Evolutionary conservation across 1,140 invertebrate species (phyloP), one percentile per base, ranked within the genome.

Genomic region (Patella vulgata): DNA sequence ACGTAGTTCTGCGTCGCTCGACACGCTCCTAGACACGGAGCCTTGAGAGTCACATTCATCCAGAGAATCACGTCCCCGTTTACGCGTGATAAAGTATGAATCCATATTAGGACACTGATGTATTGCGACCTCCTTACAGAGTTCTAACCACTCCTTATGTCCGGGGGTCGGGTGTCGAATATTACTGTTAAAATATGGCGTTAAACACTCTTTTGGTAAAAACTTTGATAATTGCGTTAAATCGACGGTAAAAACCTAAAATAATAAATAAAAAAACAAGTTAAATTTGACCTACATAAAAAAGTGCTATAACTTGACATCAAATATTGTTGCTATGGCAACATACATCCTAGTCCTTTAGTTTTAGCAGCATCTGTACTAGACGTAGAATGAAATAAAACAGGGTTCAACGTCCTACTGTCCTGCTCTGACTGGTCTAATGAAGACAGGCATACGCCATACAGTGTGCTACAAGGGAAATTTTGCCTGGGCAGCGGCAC

Each of bases 221-320:
- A 88, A 87, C 25, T 75, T 56, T 44, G 71, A 66, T n/a, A 87
- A 67, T 65, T 90, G 88, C 25, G 92, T 91, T 79, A 94, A 88
- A 80, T 91, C 97, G 57, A 98, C 93, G 23, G 96, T 98, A 84
- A 93, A 97, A 48, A 99, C 96, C 85, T 86, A 59, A 3, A 74
- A 61, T 12, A 63, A 30, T 5, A 33, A 42, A 67, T 28, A 27
- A 17, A 56, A 54, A 25, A 48, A 31, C 36, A 44, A 1, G 21
- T 19, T 11, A n/a, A n/a, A n/a, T n/a, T n/a, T n/a, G n/a, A n/a
- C n/a, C n/a, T n/a, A n/a, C n/a, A n/a, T n/a, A n/a, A n/a, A n/a
- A n/a, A n/a, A n/a, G n/a, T n/a, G n/a, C n/a, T n/a, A n/a, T n/a
- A n/a, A n/a, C n/a, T n/a, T n/a, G n/a, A n/a, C n/a, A n/a, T n/a